These are phyloP conservation scores for Ceratosolen solmsi DNA, from an alignment of 1,140 invertebrate species.

Conservation along the genomic window DNA sequence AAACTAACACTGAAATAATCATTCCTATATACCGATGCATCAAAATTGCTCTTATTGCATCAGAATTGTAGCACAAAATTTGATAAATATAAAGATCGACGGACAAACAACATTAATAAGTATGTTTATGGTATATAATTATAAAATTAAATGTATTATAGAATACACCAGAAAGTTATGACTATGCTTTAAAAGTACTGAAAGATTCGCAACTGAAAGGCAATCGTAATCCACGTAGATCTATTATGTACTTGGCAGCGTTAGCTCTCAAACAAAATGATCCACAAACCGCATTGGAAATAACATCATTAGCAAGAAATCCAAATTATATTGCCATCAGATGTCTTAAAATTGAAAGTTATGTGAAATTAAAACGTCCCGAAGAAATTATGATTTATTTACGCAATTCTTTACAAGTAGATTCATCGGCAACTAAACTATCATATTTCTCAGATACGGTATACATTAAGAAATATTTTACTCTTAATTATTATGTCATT, in stretches of 20 bases:
- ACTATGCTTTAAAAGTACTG: conserved; percentile 79
- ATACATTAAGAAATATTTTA: conserved; percentile 52
- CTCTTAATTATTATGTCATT: neutral
- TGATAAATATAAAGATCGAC: too few relatives aligned
- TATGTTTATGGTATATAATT: too few relatives aligned
- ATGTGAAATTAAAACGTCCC: conserved; percentile 76
- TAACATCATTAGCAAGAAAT: conserved; percentile 73
- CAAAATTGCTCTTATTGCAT: too few relatives aligned
- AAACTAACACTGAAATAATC: too few relatives aligned
- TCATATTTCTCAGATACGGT: conserved; percentile 74
- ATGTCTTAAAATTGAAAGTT: conserved; percentile 79
- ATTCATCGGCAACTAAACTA: conserved; percentile 61
- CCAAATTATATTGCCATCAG: conserved; percentile 79
- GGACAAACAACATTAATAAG: too few relatives aligned
- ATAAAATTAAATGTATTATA: too few relatives aligned
- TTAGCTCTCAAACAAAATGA: conserved; percentile 81
- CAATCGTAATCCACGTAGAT: conserved; percentile 75
- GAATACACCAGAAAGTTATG: conserved; percentile 81
- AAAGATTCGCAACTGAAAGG: conserved; percentile 75
- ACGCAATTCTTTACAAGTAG: conserved; percentile 73
- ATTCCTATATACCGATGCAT: too few relatives aligned
- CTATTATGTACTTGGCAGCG: conserved; percentile 76
- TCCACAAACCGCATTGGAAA: conserved; percentile 80
- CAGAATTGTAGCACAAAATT: too few relatives aligned
- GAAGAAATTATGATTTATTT: conserved; percentile 80